Conservation (phyloP, 37 sponge, comb jelly and placozoan species). For the Geodia barretti region DNA sequence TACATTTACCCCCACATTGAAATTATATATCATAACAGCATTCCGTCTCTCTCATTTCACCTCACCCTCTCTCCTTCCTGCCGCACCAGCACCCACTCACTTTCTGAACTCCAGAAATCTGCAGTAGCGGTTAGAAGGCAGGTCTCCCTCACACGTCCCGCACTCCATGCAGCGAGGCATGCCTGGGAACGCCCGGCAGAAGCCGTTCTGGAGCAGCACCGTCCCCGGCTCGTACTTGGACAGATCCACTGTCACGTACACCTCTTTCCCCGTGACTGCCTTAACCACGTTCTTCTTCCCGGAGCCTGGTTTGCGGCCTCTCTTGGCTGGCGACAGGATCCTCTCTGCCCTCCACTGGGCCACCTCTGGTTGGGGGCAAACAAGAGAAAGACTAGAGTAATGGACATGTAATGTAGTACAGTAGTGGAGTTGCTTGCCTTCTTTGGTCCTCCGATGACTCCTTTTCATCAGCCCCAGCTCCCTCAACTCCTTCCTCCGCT, state of each 20-base stretch:
- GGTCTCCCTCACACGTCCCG: constrained; percentile 41
- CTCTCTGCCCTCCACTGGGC: constrained; percentile 48
- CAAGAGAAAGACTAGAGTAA: not conserved
- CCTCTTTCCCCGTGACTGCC: constrained; percentile 56
- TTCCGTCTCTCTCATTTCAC: no score
- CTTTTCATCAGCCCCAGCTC: constrained; percentile 69
- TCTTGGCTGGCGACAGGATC: constrained; percentile 66
- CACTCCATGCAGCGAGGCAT: constrained; percentile 71
- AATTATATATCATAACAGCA: no score
- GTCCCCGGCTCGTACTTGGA: constrained; percentile 30
- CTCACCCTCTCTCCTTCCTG: not conserved
- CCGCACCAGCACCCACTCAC: constrained; percentile 17
- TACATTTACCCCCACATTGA: no score
- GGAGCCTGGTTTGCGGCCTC: constrained; percentile 73
- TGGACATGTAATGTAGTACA: not conserved
- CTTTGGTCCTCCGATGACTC: constrained; percentile 74
- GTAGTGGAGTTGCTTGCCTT: constrained; percentile 32
- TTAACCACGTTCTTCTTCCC: constrained; percentile 74
- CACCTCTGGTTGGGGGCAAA: constrained; percentile 38
- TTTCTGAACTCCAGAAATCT: constrained; percentile 76
- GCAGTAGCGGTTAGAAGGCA: constrained; percentile 54
- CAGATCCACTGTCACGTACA: constrained; percentile 53
- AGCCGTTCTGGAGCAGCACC: constrained; percentile 63
- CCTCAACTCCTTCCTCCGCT: constrained; percentile 68
- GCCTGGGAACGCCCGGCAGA: constrained; percentile 71